Base-by-base conservation (phyloP, 2,888 invertebrate genomes). In the Epinotia demarniana region DNA sequence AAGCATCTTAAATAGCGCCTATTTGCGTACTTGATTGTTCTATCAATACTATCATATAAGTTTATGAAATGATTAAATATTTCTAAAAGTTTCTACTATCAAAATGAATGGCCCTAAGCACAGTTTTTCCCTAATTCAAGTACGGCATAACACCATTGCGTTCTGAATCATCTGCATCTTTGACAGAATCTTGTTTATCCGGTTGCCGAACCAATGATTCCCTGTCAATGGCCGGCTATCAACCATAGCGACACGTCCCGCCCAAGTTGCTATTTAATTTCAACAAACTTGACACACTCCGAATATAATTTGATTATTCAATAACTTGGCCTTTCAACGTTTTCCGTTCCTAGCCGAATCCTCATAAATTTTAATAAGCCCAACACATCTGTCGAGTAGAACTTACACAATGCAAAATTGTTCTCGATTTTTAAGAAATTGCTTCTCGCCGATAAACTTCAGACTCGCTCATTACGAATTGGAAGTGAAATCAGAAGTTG, bases 391-490 rank as follows among this genome's bases (percentile, higher is more conserved):
- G 53, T 19, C 23, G 61, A 23, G 33, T 33, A n/a, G 19, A 74
- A 74, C 57, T 70, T 67, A n/a, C 49, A 70, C 63, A 75, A 75
- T 64, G 18, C 64, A 64, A 70, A 70, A 75, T 64, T 61, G 55
- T 70, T 70, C 39, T 39, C 57, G 74, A 70, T 75, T 74, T 74
- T 70, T 70, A 63, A 70, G 58, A 70, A 75, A 75, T 70, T 70
- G 74, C 74, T 70, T 49, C 46, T 43, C 19, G 67, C 39, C 53
- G 62, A 73, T 61, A 58, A 75, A 75, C 64, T 75, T 64, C 58
- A 11, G 60, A 58, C 39, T 67, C 60, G 55, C 70, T 67, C 60
- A 43, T 75, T 64, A 70, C 60, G 70, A 75, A 75, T 58, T 57
- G 11, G 68, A 49, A 70, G 66, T 62, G 46, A 39, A 63, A 69